phyloP scores from a whole-genome alignment of 2,113 vertebrate species.

The Mionectes macconnelli region DNA sequence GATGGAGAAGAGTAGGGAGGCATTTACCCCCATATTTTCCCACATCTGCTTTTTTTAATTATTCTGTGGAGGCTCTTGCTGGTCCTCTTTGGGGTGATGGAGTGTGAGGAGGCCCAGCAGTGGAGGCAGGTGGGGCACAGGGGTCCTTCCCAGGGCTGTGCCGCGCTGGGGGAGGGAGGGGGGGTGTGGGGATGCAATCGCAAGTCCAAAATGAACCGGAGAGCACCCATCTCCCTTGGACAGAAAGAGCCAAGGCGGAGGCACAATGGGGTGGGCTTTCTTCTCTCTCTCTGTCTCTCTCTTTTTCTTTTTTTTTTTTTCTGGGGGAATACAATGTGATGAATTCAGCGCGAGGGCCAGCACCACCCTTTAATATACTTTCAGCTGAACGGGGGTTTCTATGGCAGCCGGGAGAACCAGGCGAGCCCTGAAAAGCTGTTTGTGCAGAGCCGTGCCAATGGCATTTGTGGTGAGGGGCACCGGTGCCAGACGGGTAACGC shows the following conservation, averaged over 20 bases:
- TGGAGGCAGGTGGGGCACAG: neutral
- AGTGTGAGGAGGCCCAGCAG: neutral
- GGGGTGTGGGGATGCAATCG: no score
- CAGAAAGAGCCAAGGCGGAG: neutral
- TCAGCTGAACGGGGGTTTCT: conserved; percentile 57
- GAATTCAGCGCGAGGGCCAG: conserved; percentile 33
- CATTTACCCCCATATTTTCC: neutral
- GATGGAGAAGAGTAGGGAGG: neutral
- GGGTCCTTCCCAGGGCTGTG: neutral
- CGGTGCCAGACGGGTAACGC: conserved; percentile 30
- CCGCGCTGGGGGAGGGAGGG: neutral
- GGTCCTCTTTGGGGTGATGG: neutral
- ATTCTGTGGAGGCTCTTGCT: neutral
- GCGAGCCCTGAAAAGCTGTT: conserved; percentile 44
- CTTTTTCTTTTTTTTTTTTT: neutral
- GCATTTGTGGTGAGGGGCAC: conserved; percentile 31
- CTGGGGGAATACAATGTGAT: conserved; percentile 47
- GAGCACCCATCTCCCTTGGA: neutral
- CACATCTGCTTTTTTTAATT: no score
- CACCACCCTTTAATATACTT: conserved; percentile 53
- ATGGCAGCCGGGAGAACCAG: conserved; percentile 62
- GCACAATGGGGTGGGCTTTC: conserved; percentile 32
- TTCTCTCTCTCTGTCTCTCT: neutral
- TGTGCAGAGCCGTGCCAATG: conserved; percentile 42
- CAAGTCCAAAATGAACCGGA: neutral